These are phyloP conservation scores for Acinonyx jubatus DNA, from an alignment of 2,113 vertebrate species.

Conservation along the genomic window DNA sequence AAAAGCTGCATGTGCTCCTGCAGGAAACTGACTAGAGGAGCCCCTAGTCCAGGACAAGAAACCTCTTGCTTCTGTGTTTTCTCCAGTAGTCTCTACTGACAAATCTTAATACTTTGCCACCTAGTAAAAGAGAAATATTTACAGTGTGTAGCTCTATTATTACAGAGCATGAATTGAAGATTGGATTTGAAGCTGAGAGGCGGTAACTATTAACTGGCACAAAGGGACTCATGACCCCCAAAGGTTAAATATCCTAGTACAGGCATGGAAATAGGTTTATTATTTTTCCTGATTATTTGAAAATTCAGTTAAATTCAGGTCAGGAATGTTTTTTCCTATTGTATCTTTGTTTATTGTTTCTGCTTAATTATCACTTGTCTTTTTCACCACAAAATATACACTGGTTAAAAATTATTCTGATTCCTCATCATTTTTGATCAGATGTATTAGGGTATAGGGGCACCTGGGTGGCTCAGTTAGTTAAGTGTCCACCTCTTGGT, in stretches of 20 bases:
- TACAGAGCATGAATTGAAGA: neutral
- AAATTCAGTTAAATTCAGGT: neutral
- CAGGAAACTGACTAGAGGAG: neutral
- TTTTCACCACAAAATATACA: neutral
- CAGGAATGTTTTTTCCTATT: neutral
- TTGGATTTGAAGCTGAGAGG: neutral
- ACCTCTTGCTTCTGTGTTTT: neutral
- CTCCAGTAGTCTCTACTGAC: neutral
- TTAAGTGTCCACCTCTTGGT: too few species aligned
- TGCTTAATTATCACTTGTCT: neutral
- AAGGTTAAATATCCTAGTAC: neutral
- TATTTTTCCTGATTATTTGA: neutral
- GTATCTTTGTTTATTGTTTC: neutral
- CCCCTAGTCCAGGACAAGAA: neutral
- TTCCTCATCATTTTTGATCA: neutral
- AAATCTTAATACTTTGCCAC: neutral
- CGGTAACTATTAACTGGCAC: neutral
- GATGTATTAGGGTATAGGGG: neutral
- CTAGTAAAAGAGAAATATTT: neutral
- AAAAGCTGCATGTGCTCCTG: neutral
- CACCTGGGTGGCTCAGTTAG: too few species aligned
- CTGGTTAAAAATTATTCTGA: neutral
- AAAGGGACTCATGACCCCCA: neutral
- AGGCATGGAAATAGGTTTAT: neutral
- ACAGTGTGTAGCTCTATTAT: neutral